A percentile compares a stretch with the other conserved stretches of the same genome.
phyloP scores from a whole-genome alignment of 2,113 vertebrate genomes.

The Capricornis sumatraensis region DNA sequence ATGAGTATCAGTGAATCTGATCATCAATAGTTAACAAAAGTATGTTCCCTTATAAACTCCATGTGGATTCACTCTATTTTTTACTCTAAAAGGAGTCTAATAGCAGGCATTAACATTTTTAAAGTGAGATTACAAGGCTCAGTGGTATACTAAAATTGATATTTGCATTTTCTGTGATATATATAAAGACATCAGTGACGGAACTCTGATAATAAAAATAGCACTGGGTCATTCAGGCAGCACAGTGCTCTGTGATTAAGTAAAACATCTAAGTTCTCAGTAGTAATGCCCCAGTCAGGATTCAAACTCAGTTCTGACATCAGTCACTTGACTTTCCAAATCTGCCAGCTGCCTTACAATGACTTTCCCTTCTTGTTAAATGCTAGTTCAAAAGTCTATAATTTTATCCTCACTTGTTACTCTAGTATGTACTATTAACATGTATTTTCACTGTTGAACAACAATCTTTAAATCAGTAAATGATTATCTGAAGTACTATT shows the following conservation, averaged over 20 bases:
- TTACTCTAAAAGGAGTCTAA: neutral
- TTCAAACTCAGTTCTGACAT: neutral
- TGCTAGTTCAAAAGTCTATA: neutral
- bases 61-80: neutral
- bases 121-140: neutral
- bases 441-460: neutral
- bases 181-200: neutral
- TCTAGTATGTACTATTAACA: neutral
- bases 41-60: neutral
- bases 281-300: neutral
- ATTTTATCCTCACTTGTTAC: neutral
- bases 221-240: neutral
- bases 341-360: neutral
- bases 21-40: neutral
- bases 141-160: neutral
- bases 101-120: neutral
- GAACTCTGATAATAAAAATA: neutral
- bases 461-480: neutral
- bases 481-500: neutral
- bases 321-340: neutral
- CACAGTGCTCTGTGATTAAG: neutral
- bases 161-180: neutral
- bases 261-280: neutral
- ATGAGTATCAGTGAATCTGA: neutral
- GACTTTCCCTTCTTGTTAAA: neutral